Conservation (phyloP, 2,797 vertebrate species). For the Girardinus metallicus region DNA sequence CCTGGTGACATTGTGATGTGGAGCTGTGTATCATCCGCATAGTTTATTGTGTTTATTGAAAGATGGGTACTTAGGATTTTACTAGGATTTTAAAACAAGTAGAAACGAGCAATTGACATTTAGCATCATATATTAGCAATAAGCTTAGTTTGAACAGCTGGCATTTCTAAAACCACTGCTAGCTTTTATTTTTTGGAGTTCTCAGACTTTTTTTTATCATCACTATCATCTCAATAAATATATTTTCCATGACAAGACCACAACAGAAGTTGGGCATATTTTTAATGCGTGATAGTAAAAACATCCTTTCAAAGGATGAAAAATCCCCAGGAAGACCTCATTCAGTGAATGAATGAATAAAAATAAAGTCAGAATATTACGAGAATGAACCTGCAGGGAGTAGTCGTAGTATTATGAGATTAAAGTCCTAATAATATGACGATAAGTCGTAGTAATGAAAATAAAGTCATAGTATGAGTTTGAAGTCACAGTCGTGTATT, state of each 20-base stretch:
- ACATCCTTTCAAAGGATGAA: neutral
- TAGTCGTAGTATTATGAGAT: too few species aligned
- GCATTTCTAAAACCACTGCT: neutral
- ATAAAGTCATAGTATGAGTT: too few species aligned
- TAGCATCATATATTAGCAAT: neutral
- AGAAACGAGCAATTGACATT: neutral
- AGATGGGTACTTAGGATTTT: too few species aligned
- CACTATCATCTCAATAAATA: neutral
- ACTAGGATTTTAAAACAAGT: neutral
- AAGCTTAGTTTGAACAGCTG: neutral
- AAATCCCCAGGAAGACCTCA: neutral
- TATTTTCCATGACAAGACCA: neutral
- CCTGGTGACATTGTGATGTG: too few species aligned
- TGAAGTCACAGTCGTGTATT: too few species aligned
- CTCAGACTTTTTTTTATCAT: neutral
- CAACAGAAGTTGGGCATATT: neutral
- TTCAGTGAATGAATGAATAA: neutral
- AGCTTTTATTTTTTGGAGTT: neutral
- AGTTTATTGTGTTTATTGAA: neutral
- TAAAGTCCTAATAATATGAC: too few species aligned
- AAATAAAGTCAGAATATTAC: too few species aligned
- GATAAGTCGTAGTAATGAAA: too few species aligned
- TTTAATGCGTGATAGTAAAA: neutral
- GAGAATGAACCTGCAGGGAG: too few species aligned
- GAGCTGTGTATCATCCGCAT: too few species aligned